Conservation (phyloP, 2,888 invertebrate species). For the Aspidiotus destructor region DNA sequence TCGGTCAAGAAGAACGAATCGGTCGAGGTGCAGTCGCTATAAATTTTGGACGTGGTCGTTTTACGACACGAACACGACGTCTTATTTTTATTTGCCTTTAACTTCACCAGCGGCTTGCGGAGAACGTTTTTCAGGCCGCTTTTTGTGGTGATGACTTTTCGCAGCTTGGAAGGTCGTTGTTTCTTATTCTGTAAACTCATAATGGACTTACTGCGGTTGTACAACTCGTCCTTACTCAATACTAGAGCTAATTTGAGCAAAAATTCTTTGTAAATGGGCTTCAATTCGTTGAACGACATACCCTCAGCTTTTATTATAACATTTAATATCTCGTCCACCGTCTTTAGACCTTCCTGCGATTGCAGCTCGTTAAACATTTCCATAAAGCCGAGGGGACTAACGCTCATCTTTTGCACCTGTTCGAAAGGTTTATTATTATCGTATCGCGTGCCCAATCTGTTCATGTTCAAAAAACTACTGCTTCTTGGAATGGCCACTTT, state of each 20-base stretch:
- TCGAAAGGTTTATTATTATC: neutral
- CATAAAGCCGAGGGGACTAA: slow-evolving; percentile 71
- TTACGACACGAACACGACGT: slow-evolving; percentile 78
- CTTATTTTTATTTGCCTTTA: slow-evolving; percentile 10
- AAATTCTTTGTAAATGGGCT: slow-evolving; percentile 84
- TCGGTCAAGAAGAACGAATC: slow-evolving; percentile 58
- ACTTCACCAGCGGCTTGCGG: slow-evolving; percentile 45
- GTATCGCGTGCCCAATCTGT: slow-evolving; percentile 44
- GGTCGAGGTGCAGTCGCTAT: slow-evolving; percentile 55
- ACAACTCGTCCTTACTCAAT: slow-evolving; percentile 82
- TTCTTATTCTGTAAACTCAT: slow-evolving; percentile 70
- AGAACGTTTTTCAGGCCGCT: slow-evolving; percentile 56
- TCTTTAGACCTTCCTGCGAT: slow-evolving; percentile 76
- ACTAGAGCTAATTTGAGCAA: slow-evolving; percentile 76
- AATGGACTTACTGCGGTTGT: slow-evolving; percentile 77
- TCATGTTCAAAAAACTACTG: slow-evolving; percentile 74
- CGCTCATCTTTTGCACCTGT: slow-evolving; percentile 26
- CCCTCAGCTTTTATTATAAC: slow-evolving; percentile 84
- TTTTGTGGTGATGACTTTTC: slow-evolving; percentile 51
- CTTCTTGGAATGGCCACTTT: slow-evolving; percentile 78
- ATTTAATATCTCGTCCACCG: slow-evolving; percentile 75
- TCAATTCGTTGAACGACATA: slow-evolving; percentile 85
- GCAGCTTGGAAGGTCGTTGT: slow-evolving; percentile 41
- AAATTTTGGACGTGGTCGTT: slow-evolving; percentile 53
- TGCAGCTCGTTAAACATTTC: slow-evolving; percentile 80